Evolutionary conservation across 2,113 vertebrate species (phyloP).

Genomic region (Cyprinodon variegatus): DNA sequence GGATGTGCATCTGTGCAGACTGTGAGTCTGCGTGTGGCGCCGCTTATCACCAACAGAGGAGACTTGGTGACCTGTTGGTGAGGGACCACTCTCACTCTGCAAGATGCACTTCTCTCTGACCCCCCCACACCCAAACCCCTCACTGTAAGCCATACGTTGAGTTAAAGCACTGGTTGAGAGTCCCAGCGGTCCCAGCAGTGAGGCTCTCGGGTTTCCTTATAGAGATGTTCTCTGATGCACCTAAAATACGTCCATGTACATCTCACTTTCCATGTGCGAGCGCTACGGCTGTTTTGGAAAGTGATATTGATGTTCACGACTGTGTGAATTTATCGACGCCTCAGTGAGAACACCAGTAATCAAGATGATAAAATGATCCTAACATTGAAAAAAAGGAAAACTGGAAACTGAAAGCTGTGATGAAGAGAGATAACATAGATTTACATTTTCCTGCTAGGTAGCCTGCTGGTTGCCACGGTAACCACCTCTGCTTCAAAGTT

Average conservation of each 20-base stretch:
- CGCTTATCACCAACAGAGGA: constrained; percentile 58
- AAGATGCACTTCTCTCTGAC: constrained; percentile 6
- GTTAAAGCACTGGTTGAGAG: background rate
- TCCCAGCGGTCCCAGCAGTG: constrained; percentile 32
- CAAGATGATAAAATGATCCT: background rate
- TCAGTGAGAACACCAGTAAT: background rate
- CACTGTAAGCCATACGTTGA: constrained; percentile 9
- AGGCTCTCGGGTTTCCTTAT: constrained; percentile 4
- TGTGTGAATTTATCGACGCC: background rate
- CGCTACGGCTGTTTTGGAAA: background rate
- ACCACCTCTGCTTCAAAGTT: background rate
- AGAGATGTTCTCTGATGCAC: background rate
- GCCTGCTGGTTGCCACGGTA: background rate
- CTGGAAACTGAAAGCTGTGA: background rate
- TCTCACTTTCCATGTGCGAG: background rate
- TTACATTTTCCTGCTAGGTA: no score
- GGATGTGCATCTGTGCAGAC: constrained; percentile 15
- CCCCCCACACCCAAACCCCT: constrained; percentile 8
- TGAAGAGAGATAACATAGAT: background rate
- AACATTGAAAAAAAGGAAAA: background rate
- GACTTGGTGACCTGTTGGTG: constrained; percentile 53
- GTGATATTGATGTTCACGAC: background rate
- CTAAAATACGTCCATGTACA: background rate
- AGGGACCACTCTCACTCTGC: constrained; percentile 24
- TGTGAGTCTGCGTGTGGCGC: constrained; percentile 41